These are phyloP conservation scores for Drosophila neutralis DNA, from an alignment of 2,888 invertebrate genomes.

Conservation along the genomic window DNA sequence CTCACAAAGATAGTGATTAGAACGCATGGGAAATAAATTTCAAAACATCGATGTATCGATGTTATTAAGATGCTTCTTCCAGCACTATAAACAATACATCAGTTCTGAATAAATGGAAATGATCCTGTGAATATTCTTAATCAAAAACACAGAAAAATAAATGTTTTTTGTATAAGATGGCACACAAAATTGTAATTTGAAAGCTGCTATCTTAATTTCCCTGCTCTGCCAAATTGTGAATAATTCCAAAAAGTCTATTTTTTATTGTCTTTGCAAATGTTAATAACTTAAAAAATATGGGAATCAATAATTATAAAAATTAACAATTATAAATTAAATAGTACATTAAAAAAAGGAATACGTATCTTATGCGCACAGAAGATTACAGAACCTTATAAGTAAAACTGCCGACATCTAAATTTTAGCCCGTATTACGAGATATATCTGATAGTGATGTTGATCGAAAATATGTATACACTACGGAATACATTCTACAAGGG, in stretches of 20 bases:
- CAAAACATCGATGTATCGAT: slow-evolving; percentile 3
- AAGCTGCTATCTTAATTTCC: neutral
- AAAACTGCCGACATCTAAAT: no score
- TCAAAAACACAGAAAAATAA: neutral
- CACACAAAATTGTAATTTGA: neutral
- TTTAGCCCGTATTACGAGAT: neutral
- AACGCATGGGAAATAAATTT: neutral
- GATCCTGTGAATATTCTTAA: neutral
- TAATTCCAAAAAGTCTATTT: neutral
- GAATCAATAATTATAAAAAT: neutral
- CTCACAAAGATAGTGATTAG: neutral
- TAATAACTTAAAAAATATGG: neutral
- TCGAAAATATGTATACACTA: neutral
- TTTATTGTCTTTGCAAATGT: neutral
- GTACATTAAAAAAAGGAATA: neutral
- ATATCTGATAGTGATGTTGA: neutral
- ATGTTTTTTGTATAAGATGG: neutral
- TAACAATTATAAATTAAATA: neutral
- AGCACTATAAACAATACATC: neutral
- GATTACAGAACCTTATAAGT: neutral
- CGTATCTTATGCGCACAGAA: neutral
- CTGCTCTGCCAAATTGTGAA: neutral
- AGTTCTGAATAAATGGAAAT: neutral
- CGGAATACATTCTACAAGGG: neutral
- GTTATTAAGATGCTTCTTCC: neutral